A percentile compares a stretch with the other conserved stretches of the same genome.
Evolutionary conservation across 2,113 vertebrate species (phyloP).

Genomic region (Pyrgilauda ruficollis): DNA sequence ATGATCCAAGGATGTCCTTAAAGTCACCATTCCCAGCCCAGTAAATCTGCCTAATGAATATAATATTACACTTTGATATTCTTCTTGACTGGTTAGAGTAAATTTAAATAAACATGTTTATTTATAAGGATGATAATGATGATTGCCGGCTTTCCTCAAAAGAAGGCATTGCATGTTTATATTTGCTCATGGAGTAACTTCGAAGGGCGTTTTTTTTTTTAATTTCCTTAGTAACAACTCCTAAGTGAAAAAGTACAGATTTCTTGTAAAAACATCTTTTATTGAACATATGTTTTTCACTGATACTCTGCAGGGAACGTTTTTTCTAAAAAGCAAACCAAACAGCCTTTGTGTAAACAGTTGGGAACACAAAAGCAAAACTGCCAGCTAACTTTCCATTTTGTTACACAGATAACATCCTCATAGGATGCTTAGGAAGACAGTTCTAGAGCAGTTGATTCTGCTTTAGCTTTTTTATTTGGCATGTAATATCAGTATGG

Average conservation of each 20-base stretch:
- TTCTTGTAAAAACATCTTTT: constrained; percentile 10
- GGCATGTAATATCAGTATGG: not conserved
- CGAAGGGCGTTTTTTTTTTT: not conserved
- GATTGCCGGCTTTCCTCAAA: not conserved
- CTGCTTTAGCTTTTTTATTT: not conserved
- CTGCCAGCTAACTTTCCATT: not conserved
- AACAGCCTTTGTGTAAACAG: not conserved
- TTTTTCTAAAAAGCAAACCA: not conserved
- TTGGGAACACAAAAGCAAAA: not conserved
- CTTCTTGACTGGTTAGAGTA: not conserved
- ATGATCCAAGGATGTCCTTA: not conserved
- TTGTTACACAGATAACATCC: not conserved
- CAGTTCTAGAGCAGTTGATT: not conserved
- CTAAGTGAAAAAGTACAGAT: constrained; percentile 13
- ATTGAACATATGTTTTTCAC: constrained; percentile 38
- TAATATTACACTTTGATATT: not conserved
- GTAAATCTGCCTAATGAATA: not conserved
- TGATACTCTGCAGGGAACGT: constrained; percentile 33
- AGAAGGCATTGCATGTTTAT: not conserved
- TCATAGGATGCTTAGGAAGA: not conserved
- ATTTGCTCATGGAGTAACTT: not conserved
- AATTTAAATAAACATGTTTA: not conserved
- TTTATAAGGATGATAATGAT: not conserved
- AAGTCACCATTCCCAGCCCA: not conserved
- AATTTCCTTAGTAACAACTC: not conserved